Base-by-base conservation (phyloP, 1,140 invertebrate species). In the Pseudomyrmex concolor region DNA sequence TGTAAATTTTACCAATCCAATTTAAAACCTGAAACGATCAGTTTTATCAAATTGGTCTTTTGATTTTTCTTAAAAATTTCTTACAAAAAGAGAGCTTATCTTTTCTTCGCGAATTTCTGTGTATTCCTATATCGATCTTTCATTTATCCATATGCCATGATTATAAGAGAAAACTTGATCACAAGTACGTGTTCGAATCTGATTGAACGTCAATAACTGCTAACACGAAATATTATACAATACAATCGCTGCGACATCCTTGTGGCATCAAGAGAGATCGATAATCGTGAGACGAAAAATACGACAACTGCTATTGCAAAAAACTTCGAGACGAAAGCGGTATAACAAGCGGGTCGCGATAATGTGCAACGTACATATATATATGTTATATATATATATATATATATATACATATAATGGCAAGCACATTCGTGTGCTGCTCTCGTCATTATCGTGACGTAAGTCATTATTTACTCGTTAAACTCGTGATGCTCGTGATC, bases 381-480 rank as follows among this genome's bases (percentile, higher is more conserved):
- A 25, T 25, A 25, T n/a, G n/a, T n/a, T n/a, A n/a, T n/a, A n/a
- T 22, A 22, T 22, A 22, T 22, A 22, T 22, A 22, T 22, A 25
- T 25, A 25, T 25, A 3, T 25, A 25, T 25, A 25, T 25, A 3
- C 3, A 25, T 25, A 25, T 25, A 25, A 12, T 15, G 45, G 19
- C 19, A 48, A 64, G 10, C 8, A 76, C 57, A 9, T 50, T 57
- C 43, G 54, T 70, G 19, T 13, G 54, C 34, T 7, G 5, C 15
- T 80, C 19, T 51, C 54, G 68, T 80, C 54, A 71, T 80, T 80
- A 80, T 71, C 66, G 54, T 60, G 54, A 71, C 17, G 54, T n/a
- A 19, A 80, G 66, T n/a, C 55, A 80, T 80, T 80, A 80, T 71
- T 80, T 80, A 22, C 76, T 80, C 76, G 66, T 80, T 80, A 80